phyloP scores from a whole-genome alignment of 2,113 vertebrate species.

The Halcyon senegalensis region DNA sequence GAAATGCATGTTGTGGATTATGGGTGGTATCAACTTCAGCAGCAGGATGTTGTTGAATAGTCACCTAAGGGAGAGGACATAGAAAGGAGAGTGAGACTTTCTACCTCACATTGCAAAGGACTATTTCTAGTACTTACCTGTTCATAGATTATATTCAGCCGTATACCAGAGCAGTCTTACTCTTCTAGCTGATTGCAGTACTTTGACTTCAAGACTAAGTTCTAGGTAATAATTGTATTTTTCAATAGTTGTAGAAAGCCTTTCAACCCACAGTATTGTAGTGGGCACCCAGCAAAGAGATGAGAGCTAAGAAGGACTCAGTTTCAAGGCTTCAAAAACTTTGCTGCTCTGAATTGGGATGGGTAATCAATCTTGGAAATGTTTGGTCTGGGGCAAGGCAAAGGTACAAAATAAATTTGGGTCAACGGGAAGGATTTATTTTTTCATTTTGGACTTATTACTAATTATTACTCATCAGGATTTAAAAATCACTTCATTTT shows the following conservation, averaged over 20 bases:
- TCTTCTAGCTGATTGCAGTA: background rate
- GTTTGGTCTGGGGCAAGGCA: background rate
- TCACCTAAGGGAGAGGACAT: rapidly evolving
- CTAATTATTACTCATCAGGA: background rate
- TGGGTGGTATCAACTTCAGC: background rate
- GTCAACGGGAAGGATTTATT: background rate
- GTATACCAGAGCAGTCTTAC: background rate
- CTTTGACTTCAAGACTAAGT: background rate
- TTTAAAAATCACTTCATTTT: background rate
- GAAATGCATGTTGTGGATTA: background rate
- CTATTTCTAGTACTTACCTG: background rate
- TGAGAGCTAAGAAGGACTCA: background rate
- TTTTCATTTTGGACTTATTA: background rate
- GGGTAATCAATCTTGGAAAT: background rate
- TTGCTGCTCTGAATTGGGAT: background rate
- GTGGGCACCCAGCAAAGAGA: background rate
- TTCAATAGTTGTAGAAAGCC: background rate
- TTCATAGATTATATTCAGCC: background rate
- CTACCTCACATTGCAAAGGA: background rate
- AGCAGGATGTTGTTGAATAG: background rate
- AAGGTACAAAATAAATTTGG: background rate
- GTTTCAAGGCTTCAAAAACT: background rate
- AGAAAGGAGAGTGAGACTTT: background rate
- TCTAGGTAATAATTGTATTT: background rate
- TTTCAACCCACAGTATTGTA: background rate